A percentile compares a stretch with the other conserved stretches of the same genome.
Conservation (phyloP, 2,888 invertebrate genomes). For the Sphinx pinastri region DNA sequence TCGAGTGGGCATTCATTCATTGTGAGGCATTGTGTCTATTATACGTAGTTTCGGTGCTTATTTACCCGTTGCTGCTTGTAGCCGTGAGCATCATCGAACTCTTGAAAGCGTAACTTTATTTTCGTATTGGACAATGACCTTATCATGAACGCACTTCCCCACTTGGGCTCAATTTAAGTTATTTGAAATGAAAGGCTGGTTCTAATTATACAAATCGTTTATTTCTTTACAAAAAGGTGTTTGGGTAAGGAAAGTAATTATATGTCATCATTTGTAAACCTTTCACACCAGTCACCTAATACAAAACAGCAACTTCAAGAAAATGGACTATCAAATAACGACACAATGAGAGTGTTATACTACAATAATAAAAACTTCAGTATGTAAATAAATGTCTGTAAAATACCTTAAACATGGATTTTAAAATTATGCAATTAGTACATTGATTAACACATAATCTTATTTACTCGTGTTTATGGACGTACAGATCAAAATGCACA, state of each 20-base stretch:
- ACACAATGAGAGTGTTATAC: neutral
- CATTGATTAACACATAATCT: too few species aligned
- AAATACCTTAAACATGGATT: neutral
- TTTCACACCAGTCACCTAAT: conserved; percentile 17
- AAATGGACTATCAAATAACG: neutral
- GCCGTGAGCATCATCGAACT: conserved; percentile 37
- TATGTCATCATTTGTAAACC: conserved; percentile 4
- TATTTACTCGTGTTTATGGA: too few species aligned
- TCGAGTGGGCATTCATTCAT: conserved; percentile 82
- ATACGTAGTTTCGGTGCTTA: conserved; percentile 73
- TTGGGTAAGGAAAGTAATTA: neutral
- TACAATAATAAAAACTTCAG: neutral
- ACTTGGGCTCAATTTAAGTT: conserved; percentile 4
- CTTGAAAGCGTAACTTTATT: conserved; percentile 33
- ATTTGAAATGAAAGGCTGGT: conserved; percentile 8
- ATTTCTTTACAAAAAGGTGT: conserved; percentile 15
- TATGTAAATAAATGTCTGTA: neutral
- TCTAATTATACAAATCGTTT: conserved; percentile 18
- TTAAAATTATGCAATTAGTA: neutral
- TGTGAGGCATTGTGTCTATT: conserved; percentile 77
- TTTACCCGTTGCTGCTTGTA: conserved; percentile 63
- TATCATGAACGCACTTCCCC: neutral
- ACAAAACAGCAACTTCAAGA: neutral
- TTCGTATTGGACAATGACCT: conserved; percentile 20
- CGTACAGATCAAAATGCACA: too few species aligned